Base-by-base conservation (phyloP, 2,888 invertebrate genomes). In the Eudiplozoon nipponicum region DNA sequence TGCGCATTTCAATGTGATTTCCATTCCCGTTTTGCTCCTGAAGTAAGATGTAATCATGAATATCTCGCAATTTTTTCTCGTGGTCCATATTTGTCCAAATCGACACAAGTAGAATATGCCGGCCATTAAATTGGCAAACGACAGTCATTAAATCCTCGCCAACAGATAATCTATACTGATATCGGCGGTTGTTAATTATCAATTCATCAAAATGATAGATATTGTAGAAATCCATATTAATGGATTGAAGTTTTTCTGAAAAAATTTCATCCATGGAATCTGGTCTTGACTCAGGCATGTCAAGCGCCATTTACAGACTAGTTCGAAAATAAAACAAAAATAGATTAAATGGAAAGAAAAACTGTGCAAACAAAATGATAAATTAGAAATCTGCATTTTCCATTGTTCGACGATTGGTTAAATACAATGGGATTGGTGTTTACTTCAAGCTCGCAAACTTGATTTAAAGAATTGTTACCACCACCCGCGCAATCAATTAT, bases 161-260 rank as follows among this genome's bases (percentile, higher is more conserved):
- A 11, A 29, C 9, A 2, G 42, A 42, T 15, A 34, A 33, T 15
- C 42, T 19, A 29, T 33, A 42, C 3, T 42, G 33, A 40, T 44
- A 42, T 18, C 40, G 43, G 3, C 42, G 22, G 22, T 34, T 34
- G 15, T 22, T 22, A 3, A 42, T 29, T 13, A 11, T 19, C 5
- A 21, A 21, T 4, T 42, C 42, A 4, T 42, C 42, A 21, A 42
- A 42, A 33, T 42, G 42, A 42, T 42, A 42, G 13, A 42, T 44
- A 33, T 42, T 43, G 18, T 42, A 42, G 19, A 43, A 18, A 11
- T 42, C 42, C 15, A 26, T 18, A 34, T 42, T 43, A 22, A 42
- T 21, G n/a, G 20, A 15, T 21, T 42, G 42, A 18, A 42, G 19
- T 15, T 29, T 44, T 3, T 29, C 18, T 3, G 22, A n/a, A 22